Evolutionary conservation across 1,140 invertebrate genomes (phyloP), one percentile per base, ranked within the genome.

Genomic region (Orius insidiosus): DNA sequence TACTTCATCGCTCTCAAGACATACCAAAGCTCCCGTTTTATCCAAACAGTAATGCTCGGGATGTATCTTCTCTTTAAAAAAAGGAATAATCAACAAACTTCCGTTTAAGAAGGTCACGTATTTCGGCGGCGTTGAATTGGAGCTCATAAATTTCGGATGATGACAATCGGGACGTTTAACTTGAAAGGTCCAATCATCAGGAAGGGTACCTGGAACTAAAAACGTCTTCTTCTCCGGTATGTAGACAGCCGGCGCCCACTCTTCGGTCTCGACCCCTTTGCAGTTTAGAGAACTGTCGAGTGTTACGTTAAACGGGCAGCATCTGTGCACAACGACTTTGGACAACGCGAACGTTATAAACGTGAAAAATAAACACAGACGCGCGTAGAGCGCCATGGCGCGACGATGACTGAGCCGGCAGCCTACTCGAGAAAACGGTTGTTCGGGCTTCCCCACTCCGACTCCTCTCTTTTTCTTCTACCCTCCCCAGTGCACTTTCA

Each of bases 21-120:
- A 80, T 1, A 73, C 67, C 0, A 79, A 56, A 5, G 73, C 63
- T 1, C 68, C 69, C 1, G 60, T 62, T 3, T 63, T 54, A 53
- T 79, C 76, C 11, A 70, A 66, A 53, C 76, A 80, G 52, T 70
- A 79, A 3, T 68, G 59, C 0, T 52, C 44, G 0, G 68, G 65
- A 2, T 62, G 33, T 7, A 51, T 8, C 8, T 15, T 36, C 8
- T 50, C 33, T 13, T 10, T 18, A 18, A 37, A 13, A 13, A 31
- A 30, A 0, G 33, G 48, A 5, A 54, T 59, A 30, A 67, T 59
- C 0, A 69, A 59, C 11, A 71, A 57, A 0, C 65, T 68, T 0
- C 75, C 77, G 53, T 69, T 70, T 11, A 70, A 69, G 11, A 73
- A 66, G 1, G 73, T 53, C 38, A 64, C 51, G 42, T 56, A 55